Percentiles rank a stretch among this genome's conserved stretches.
Evolutionary conservation across 2,113 vertebrate genomes (phyloP).

Genomic region (Ifrita kowaldi): DNA sequence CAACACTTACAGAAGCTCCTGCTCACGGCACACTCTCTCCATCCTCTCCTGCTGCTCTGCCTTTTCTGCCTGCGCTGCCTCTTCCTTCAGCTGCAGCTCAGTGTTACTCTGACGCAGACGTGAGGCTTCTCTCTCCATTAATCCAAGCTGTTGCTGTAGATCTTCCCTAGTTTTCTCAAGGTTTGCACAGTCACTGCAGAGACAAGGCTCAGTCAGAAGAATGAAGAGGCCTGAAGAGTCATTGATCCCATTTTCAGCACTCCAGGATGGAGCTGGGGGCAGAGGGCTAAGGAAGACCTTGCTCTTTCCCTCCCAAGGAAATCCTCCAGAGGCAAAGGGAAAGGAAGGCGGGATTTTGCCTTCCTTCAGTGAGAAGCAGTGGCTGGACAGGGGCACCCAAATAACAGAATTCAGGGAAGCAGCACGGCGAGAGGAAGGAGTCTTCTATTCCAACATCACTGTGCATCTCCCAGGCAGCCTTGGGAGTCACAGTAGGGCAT

Average conservation of each 20-base stretch:
- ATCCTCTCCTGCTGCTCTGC: constrained; percentile 57
- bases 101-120: constrained; percentile 53
- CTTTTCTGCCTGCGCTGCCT: background rate
- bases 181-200: constrained; percentile 34
- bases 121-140: constrained; percentile 51
- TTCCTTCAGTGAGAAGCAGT: background rate
- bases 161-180: constrained; percentile 54
- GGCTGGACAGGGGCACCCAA: background rate
- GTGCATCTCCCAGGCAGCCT: background rate
- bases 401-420: background rate
- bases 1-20: constrained; percentile 61
- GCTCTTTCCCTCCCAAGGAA: background rate
- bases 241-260: background rate
- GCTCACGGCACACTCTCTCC: constrained; percentile 4
- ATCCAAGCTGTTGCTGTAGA: constrained; percentile 58
- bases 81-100: constrained; percentile 69
- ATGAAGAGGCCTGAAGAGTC: background rate
- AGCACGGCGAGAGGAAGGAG: accelerated
- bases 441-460: background rate
- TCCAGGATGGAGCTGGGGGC: background rate
- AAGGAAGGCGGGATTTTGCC: background rate
- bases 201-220: background rate
- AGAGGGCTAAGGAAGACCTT: background rate
- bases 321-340: background rate
- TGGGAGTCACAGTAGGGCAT: background rate